phyloP scores from a whole-genome alignment of 2,888 invertebrate genomes.

The Aspidiotus destructor region DNA sequence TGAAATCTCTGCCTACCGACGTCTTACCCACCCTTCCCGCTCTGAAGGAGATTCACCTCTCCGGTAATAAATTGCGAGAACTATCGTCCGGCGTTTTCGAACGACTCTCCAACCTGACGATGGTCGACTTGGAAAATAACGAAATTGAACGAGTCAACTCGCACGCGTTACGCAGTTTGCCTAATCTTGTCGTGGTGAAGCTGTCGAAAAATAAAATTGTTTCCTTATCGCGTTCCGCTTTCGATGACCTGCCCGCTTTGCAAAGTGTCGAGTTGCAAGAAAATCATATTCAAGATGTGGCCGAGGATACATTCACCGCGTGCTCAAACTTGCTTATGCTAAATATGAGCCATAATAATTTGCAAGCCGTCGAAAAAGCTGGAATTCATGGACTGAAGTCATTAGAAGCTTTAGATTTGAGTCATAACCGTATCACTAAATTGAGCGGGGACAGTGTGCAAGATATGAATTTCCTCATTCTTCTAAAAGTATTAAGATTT shows the following conservation, averaged over 20 bases:
- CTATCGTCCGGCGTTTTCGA: conserved; percentile 62
- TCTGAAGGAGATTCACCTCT: conserved; percentile 60
- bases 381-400: conserved; percentile 64
- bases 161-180: conserved; percentile 50
- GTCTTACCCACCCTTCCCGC: conserved; percentile 59
- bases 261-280: conserved; percentile 69
- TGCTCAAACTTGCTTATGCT: conserved; percentile 68
- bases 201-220: conserved; percentile 40
- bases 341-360: conserved; percentile 72
- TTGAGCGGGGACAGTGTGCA: conserved; percentile 57
- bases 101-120: conserved; percentile 58
- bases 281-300: conserved; percentile 62
- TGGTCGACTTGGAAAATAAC: conserved; percentile 71
- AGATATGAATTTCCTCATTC: conserved; percentile 75
- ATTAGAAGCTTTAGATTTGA: conserved; percentile 74
- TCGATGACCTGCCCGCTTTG: conserved; percentile 63
- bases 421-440: conserved; percentile 62
- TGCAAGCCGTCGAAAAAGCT: conserved; percentile 62
- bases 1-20: conserved; percentile 59
- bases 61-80: conserved; percentile 63
- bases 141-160: conserved; percentile 64
- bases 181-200: conserved; percentile 40
- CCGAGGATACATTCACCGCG: conserved; percentile 63
- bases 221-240: conserved; percentile 59
- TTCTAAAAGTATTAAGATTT: conserved; percentile 52